Percentiles rank a stretch among this genome's conserved stretches.
These are phyloP conservation scores for Babylonia areolata DNA, from an alignment of 1,140 invertebrate genomes.

Conservation along the genomic window DNA sequence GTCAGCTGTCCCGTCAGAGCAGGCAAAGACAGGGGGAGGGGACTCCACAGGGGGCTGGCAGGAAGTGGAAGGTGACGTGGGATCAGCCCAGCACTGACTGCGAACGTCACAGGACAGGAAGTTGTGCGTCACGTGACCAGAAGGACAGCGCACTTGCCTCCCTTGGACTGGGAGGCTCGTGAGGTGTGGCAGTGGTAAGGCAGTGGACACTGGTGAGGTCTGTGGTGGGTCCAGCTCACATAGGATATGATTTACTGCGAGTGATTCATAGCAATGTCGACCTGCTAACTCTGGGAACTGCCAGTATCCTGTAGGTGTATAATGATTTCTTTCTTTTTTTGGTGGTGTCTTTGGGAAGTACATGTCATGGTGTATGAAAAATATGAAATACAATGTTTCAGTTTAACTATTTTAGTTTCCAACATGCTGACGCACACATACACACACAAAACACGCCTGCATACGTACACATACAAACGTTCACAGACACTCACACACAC, in stretches of 20 bases:
- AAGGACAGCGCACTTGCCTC: not conserved
- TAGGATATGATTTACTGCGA: not conserved
- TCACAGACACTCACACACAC: too few relatives aligned
- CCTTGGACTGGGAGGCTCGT: not conserved
- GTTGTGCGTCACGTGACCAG: slow-evolving; percentile 18
- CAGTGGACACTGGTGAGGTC: not conserved
- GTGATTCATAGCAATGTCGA: too few relatives aligned
- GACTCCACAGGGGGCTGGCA: not conserved
- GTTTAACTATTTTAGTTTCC: too few relatives aligned
- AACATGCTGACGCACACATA: too few relatives aligned
- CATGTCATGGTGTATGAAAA: too few relatives aligned
- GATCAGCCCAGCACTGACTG: slow-evolving; percentile 13
- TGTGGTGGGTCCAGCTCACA: not conserved
- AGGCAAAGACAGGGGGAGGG: slow-evolving; percentile 8
- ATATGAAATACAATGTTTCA: too few relatives aligned
- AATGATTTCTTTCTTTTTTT: too few relatives aligned
- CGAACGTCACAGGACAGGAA: slow-evolving; percentile 18
- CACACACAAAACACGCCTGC: too few relatives aligned
- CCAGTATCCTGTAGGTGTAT: too few relatives aligned
- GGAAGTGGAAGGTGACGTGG: not conserved
- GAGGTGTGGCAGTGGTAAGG: not conserved
- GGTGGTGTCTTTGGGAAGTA: too few relatives aligned
- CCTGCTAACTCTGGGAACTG: too few relatives aligned
- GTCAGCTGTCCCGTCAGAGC: not conserved
- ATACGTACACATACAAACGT: too few relatives aligned